Percentiles rank a stretch among this genome's conserved stretches.
These are phyloP conservation scores for Thecocarcelia acutangulata DNA, from an alignment of 2,888 invertebrate genomes.

Conservation along the genomic window DNA sequence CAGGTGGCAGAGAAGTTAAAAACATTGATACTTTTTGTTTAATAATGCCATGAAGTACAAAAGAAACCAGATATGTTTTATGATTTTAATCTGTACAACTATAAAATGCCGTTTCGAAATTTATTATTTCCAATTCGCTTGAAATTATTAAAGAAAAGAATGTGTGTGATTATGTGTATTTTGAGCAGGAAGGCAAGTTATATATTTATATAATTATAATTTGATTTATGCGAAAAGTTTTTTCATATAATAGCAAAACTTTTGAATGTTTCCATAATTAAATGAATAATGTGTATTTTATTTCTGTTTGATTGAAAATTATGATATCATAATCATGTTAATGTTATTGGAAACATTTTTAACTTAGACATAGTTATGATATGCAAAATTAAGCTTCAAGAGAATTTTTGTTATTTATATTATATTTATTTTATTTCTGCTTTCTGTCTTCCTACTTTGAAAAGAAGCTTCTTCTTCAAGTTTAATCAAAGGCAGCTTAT, in stretches of 20 bases:
- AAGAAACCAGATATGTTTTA: conserved; percentile 56
- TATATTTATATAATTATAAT: conserved; percentile 28
- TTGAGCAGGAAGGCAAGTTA: background rate
- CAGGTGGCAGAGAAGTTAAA: background rate
- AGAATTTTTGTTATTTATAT: too few relatives aligned
- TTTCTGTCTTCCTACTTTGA: too few relatives aligned
- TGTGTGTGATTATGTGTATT: background rate
- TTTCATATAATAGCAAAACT: conserved; percentile 18
- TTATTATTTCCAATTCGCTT: conserved; percentile 51
- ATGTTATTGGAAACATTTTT: too few relatives aligned
- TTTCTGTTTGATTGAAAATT: background rate
- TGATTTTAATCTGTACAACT: conserved; percentile 45
- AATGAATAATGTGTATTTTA: background rate
- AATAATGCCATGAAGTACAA: conserved; percentile 9
- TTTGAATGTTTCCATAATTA: background rate
- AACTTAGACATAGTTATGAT: too few relatives aligned
- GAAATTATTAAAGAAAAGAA: conserved; percentile 1
- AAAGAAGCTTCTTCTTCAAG: too few relatives aligned
- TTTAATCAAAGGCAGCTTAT: too few relatives aligned
- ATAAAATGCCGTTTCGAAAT: conserved; percentile 44
- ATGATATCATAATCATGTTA: background rate
- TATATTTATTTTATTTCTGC: too few relatives aligned
- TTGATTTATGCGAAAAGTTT: conserved; percentile 56
- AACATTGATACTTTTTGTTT: conserved; percentile 22
- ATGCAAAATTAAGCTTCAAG: too few relatives aligned